Conservation (phyloP, 1,140 invertebrate genomes). For the Drosophila serrata region DNA sequence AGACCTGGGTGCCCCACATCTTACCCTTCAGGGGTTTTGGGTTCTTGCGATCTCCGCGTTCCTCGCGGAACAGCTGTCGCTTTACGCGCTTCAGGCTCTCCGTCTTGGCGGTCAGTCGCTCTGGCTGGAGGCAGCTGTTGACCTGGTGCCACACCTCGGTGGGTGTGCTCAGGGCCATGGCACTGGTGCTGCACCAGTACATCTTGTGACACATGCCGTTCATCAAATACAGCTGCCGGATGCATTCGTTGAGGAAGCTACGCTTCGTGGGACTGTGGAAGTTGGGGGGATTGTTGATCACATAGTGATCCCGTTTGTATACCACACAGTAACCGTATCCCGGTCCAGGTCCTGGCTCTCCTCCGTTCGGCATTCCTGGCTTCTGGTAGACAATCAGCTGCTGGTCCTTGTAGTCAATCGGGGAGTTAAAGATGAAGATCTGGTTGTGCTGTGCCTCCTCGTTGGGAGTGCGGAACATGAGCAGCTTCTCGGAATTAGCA, state of each 20-base stretch:
- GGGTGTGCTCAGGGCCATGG: constrained; percentile 14
- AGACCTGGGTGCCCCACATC: constrained; percentile 43
- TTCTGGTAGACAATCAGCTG: constrained; percentile 60
- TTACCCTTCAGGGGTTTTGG: constrained; percentile 26
- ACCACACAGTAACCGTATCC: constrained; percentile 61
- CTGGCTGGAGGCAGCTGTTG: constrained; percentile 54
- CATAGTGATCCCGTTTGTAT: constrained; percentile 65
- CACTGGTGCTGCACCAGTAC: constrained; percentile 40
- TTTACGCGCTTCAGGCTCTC: constrained; percentile 62
- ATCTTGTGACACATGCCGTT: constrained; percentile 48
- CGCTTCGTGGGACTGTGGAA: constrained; percentile 60
- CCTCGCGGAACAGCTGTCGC: constrained; percentile 63
- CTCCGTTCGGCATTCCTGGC: constrained; percentile 1
- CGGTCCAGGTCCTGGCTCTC: constrained; percentile 10
- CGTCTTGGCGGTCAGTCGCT: background rate
- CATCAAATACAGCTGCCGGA: constrained; percentile 65
- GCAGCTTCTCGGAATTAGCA: constrained; percentile 24
- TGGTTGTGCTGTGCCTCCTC: constrained; percentile 40
- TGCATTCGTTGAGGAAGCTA: constrained; percentile 70
- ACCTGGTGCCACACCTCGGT: constrained; percentile 59
- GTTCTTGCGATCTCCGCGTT: constrained; percentile 29
- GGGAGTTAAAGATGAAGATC: constrained; percentile 60
- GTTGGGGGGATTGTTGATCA: constrained; percentile 63
- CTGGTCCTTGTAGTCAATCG: constrained; percentile 56
- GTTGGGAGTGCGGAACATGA: constrained; percentile 51